Evolutionary conservation across 2,113 vertebrate species (phyloP), one percentile per base, ranked within the genome.

Genomic region (Cyanoramphus novaezelandiae): DNA sequence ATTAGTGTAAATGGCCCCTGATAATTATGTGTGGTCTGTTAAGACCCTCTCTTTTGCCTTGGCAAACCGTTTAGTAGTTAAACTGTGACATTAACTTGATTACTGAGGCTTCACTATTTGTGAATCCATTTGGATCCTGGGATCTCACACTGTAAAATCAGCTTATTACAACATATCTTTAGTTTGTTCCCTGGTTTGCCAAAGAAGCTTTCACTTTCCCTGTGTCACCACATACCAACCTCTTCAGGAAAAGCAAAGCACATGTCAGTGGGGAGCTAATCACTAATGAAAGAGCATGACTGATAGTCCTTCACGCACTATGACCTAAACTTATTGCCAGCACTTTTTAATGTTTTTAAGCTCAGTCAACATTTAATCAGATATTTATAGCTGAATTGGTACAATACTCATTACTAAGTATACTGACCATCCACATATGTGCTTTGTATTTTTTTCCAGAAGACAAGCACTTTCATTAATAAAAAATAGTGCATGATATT

Each of bases 1-100:
- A 98, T 97, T 97, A 97, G 72, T 68, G 52, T 82, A 94, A 93
- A 65, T 80, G 90, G 82, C 82, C 71, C 79, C 53, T 90, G 77
- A 52, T 29, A 86, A 53, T 60, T 92, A 82, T 17, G 11, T 10
- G 17, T 2, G 21, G 68, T 95, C 92, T 96, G 59, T 70, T 72
- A 97, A 94, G 88, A 88, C 31, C 33, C 57, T 92, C 37, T n/a
- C 9, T 79, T 97, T 97, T 96, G 29, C 70, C 72, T 74, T 84
- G 93, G 49, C 27, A 14, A 59, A 35, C 57, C 17, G 31, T 80
- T 92, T 95, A 64, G 88, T 43, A 94, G 59, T 62, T 94, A 95
- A 94, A 95, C 50, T 89, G 74, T 95, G 95, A 85, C 71, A 59
- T 60, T 55, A 90, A 91, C 35, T 53, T 90, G 57, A 69, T 74